Evolutionary conservation across 2,113 vertebrate genomes (phyloP).

Genomic region (Dinomys branickii): DNA sequence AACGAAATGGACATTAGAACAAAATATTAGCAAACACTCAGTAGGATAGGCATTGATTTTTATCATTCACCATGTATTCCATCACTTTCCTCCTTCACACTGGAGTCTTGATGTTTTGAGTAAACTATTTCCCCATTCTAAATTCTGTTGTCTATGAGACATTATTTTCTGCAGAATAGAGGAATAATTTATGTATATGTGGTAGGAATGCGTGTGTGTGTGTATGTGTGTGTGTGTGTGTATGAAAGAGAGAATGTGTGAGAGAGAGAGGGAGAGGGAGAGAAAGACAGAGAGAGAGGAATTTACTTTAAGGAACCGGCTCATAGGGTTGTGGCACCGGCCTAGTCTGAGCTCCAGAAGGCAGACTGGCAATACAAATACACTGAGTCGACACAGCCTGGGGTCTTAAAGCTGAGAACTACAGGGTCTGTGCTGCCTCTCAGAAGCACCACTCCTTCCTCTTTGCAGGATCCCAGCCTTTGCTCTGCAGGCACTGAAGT

Average conservation of each 20-base stretch:
- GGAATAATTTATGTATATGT: not conserved
- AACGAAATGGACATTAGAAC: not conserved
- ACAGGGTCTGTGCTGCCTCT: not conserved
- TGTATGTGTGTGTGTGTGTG: not conserved
- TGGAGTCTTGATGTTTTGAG: not conserved
- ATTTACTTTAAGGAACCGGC: conserved; percentile 15
- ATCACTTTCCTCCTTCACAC: not conserved
- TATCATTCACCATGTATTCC: not conserved
- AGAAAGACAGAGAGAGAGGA: not conserved
- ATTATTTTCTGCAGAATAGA: not conserved
- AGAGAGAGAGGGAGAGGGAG: no score
- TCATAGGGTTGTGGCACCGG: not conserved
- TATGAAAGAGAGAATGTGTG: no score
- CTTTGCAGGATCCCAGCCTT: not conserved
- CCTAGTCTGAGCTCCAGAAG: not conserved
- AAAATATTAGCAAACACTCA: not conserved
- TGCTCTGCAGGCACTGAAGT: no score
- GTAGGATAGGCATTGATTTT: not conserved
- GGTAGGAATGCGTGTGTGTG: not conserved
- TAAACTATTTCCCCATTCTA: not conserved
- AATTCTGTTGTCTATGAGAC: not conserved
- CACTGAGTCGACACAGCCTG: not conserved
- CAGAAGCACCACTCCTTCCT: not conserved
- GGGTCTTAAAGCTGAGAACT: not conserved
- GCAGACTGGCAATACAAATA: not conserved